phyloP scores from a whole-genome alignment of 2,113 vertebrate genomes.

The Prionailurus bengalensis region DNA sequence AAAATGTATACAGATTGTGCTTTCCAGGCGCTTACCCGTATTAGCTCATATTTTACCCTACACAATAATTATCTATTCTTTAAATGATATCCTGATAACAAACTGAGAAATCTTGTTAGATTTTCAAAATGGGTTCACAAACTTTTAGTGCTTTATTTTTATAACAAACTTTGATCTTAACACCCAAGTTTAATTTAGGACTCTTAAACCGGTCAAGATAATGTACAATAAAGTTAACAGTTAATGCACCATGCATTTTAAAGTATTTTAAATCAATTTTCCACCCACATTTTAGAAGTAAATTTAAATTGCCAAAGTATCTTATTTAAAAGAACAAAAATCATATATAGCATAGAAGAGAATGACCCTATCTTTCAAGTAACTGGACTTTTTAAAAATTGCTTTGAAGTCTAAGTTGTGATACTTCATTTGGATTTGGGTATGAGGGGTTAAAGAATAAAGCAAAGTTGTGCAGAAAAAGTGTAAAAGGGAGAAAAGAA shows the following conservation, averaged over 20 bases:
- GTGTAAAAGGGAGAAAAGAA: constrained; percentile 67
- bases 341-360: neutral
- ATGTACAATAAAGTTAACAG: constrained; percentile 11
- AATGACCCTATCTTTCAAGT: constrained; percentile 20
- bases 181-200: neutral
- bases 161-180: constrained; percentile 44
- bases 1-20: neutral
- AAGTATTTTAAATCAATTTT: constrained; percentile 64
- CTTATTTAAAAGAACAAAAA: constrained; percentile 51
- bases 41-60: neutral
- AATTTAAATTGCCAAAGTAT: neutral
- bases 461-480: constrained; percentile 60
- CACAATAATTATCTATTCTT: neutral
- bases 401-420: constrained; percentile 64
- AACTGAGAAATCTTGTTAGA: neutral
- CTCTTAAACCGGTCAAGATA: neutral
- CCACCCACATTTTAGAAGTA: neutral
- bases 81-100: neutral
- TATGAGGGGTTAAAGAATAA: constrained; percentile 65
- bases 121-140: constrained; percentile 27
- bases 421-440: constrained; percentile 62
- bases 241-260: constrained; percentile 29
- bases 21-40: neutral
- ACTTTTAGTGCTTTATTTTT: constrained; percentile 9
- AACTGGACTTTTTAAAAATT: constrained; percentile 42